A percentile compares a stretch with the other conserved stretches of the same genome.
These are phyloP conservation scores for Chrysocyon brachyurus DNA, from an alignment of 2,797 vertebrate genomes.

Conservation along the genomic window DNA sequence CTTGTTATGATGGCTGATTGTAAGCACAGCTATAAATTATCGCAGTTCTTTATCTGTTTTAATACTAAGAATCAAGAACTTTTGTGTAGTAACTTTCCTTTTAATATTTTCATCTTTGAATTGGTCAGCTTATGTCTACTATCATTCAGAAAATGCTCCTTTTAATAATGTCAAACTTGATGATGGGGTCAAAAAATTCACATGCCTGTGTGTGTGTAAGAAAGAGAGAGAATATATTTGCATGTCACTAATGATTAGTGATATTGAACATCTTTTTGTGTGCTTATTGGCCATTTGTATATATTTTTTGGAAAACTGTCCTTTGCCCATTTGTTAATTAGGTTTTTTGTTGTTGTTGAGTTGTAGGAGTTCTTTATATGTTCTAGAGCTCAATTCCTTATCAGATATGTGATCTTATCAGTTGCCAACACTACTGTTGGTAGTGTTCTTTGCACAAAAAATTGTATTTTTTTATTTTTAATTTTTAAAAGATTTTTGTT, in stretches of 20 bases:
- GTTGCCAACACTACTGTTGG: not conserved
- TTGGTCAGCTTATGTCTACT: not conserved
- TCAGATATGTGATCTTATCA: not conserved
- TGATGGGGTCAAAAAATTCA: constrained; percentile 13
- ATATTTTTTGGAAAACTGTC: not conserved
- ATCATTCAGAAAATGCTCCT: not conserved
- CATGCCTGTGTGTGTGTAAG: not conserved
- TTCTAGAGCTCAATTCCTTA: not conserved
- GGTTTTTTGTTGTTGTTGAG: not conserved
- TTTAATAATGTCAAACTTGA: not conserved
- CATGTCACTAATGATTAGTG: not conserved
- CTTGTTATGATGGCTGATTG: not conserved
- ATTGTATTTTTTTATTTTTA: no score
- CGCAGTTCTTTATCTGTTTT: not conserved
- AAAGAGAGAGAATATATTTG: not conserved
- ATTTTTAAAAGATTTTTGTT: no score
- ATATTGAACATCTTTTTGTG: not conserved
- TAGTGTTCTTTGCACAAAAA: not conserved
- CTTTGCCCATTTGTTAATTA: not conserved
- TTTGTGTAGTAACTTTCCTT: not conserved
- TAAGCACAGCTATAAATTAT: not conserved
- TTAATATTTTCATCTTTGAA: not conserved
- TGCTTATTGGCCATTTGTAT: not conserved
- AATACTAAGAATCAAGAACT: not conserved
- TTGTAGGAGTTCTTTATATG: not conserved